Evolutionary conservation across 2,797 vertebrate species (phyloP), one percentile per base, ranked within the genome.

Genomic region (Falco cherrug): DNA sequence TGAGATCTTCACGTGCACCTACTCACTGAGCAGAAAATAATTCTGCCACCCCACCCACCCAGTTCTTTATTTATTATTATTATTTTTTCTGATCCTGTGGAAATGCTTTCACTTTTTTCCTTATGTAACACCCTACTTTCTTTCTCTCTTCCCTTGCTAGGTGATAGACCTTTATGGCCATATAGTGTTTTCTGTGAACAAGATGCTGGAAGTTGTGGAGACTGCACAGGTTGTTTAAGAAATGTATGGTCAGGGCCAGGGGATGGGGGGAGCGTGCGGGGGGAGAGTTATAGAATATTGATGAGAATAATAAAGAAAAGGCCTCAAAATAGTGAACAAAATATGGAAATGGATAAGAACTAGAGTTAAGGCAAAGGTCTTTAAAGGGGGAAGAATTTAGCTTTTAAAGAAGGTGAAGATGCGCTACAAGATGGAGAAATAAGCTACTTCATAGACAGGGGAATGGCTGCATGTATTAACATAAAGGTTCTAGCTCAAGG

Each of bases 41-140:
- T 48, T 11, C 41, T 15, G 14, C 41, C 41, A 43, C 41, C 13
- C 41, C 13, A 15, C 21, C 9, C 3, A 4, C 3, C 0, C 2
- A 16, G 43, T 45, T 45, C 43, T 45, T 45, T 3, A 6, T 13
- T 50, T 28, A 5, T 25, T 47, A 31, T 29, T 47, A n/a, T 43
- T 33, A 16, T 22, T 3, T 2, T 5, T 9, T 2, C 14, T 2
- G 4, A 47, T 73, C 14, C 17, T 47, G 8, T 73, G 39, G 7
- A 71, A 67, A 22, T 31, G 53, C 15, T 35, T 77, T 73, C 29
- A 41, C 35, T 50, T 48, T 61, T 74, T 48, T 56, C 31, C 22
- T 17, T 43, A 29, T 20, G 13, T 54, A 48, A 48, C 26, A 14
- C 6, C 24, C 21, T 77, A 39, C n/a, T 87, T 83, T 19, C 16